These are phyloP conservation scores for Trogon melanurus DNA, from an alignment of 2,113 vertebrate genomes.

Conservation along the genomic window DNA sequence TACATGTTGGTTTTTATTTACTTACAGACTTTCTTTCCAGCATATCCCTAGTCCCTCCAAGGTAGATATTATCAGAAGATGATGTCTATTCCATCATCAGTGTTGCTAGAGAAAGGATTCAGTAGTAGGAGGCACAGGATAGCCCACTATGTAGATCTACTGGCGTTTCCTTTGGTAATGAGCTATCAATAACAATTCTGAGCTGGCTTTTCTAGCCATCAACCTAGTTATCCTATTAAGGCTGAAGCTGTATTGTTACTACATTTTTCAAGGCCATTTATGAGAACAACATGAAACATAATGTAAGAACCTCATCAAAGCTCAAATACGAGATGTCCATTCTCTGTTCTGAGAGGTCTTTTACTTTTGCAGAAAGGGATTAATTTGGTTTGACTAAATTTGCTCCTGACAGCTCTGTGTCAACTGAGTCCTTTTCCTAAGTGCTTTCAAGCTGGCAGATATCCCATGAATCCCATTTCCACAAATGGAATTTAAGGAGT, in stretches of 20 bases:
- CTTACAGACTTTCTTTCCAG: background rate
- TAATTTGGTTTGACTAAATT: background rate
- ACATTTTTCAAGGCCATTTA: background rate
- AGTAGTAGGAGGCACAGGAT: background rate
- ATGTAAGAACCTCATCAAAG: background rate
- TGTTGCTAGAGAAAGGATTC: background rate
- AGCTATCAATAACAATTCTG: background rate
- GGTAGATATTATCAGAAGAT: background rate
- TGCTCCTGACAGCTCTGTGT: background rate
- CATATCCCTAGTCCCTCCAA: background rate
- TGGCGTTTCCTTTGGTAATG: background rate
- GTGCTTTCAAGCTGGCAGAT: background rate
- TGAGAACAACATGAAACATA: background rate
- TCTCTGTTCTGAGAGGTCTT: background rate
- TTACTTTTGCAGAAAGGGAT: background rate
- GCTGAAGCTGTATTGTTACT: background rate
- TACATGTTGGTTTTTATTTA: background rate
- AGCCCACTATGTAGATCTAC: background rate
- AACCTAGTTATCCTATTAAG: background rate
- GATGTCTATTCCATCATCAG: background rate
- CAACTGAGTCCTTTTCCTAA: background rate
- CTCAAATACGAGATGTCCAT: background rate
- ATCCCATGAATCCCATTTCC: background rate
- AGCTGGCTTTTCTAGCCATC: background rate
- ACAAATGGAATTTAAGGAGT: background rate